A percentile compares a stretch with the other conserved stretches of the same genome.
These are phyloP conservation scores for Diadromus collaris DNA, from an alignment of 2,888 invertebrate species.

Conservation along the genomic window DNA sequence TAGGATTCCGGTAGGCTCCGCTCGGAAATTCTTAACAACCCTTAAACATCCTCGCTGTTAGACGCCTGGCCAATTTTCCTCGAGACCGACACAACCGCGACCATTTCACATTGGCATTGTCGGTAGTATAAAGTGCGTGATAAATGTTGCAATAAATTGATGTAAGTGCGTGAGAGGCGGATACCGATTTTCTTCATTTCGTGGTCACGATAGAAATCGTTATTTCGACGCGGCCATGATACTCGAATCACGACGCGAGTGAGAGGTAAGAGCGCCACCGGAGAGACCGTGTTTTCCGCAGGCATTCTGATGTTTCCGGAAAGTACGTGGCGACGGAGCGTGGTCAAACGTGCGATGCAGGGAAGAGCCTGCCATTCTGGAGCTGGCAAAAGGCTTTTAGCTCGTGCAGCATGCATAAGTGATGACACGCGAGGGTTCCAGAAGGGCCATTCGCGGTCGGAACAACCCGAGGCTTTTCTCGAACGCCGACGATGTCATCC, in stretches of 20 bases:
- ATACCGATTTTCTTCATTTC: neutral
- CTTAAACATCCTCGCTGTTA: neutral
- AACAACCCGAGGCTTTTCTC: slow-evolving; percentile 58
- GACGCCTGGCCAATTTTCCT: slow-evolving; percentile 14
- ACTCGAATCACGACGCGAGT: slow-evolving; percentile 37
- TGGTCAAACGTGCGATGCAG: slow-evolving; percentile 24
- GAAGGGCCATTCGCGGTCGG: slow-evolving; percentile 71
- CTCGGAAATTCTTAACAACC: slow-evolving; percentile 34
- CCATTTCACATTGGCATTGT: neutral
- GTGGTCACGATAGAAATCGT: slow-evolving; percentile 15
- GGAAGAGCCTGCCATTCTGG: slow-evolving; percentile 20
- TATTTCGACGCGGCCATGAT: slow-evolving; percentile 10
- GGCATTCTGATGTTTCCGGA: slow-evolving; percentile 16
- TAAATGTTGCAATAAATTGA: neutral
- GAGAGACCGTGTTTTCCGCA: slow-evolving; percentile 20
- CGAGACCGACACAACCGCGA: neutral
- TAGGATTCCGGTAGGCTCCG: slow-evolving; percentile 34
- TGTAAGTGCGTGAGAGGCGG: neutral
- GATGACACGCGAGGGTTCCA: slow-evolving; percentile 68
- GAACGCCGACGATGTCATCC: slow-evolving; percentile 49
- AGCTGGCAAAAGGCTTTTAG: slow-evolving; percentile 68
- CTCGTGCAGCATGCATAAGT: slow-evolving; percentile 73
- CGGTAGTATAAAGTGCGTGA: neutral
- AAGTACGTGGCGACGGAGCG: slow-evolving; percentile 42
- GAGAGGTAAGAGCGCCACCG: neutral